Evolutionary conservation across 2,888 invertebrate genomes (phyloP).

Genomic region (Dermolepida albohirtum): DNA sequence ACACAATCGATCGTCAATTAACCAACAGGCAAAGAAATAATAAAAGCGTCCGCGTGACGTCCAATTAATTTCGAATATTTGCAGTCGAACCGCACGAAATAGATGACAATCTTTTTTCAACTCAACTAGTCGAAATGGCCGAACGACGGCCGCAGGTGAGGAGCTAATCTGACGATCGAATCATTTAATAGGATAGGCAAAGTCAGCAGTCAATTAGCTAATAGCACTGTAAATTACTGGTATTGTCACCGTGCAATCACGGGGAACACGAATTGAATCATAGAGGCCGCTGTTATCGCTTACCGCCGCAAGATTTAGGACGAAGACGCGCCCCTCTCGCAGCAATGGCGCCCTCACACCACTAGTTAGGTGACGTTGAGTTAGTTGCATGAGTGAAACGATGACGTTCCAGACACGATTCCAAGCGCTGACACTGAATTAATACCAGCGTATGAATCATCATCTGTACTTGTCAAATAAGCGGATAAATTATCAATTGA

Average conservation of each 20-base stretch:
- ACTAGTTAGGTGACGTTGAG: slow-evolving; percentile 11
- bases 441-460: too few relatives aligned
- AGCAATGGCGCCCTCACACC: slow-evolving; percentile 4
- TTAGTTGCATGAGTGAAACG: slow-evolving; percentile 15
- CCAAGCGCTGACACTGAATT: too few relatives aligned
- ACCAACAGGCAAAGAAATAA: background rate
- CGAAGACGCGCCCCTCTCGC: slow-evolving; percentile 15
- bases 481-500: too few relatives aligned
- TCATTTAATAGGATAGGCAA: slow-evolving; percentile 46
- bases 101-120: slow-evolving; percentile 8
- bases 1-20: too few relatives aligned
- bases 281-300: slow-evolving; percentile 42
- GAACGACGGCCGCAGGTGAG: slow-evolving; percentile 1
- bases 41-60: slow-evolving; percentile 1
- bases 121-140: background rate
- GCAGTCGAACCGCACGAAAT: background rate
- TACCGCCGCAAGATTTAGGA: slow-evolving; percentile 41
- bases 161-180: slow-evolving; percentile 19
- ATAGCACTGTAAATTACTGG: slow-evolving; percentile 58
- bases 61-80: slow-evolving; percentile 17
- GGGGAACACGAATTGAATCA: slow-evolving; percentile 43
- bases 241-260: slow-evolving; percentile 57
- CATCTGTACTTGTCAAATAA: too few relatives aligned
- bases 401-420: too few relatives aligned
- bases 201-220: slow-evolving; percentile 61